These are phyloP conservation scores for Tinamus guttatus DNA, from an alignment of 2,113 vertebrate species.

Conservation along the genomic window DNA sequence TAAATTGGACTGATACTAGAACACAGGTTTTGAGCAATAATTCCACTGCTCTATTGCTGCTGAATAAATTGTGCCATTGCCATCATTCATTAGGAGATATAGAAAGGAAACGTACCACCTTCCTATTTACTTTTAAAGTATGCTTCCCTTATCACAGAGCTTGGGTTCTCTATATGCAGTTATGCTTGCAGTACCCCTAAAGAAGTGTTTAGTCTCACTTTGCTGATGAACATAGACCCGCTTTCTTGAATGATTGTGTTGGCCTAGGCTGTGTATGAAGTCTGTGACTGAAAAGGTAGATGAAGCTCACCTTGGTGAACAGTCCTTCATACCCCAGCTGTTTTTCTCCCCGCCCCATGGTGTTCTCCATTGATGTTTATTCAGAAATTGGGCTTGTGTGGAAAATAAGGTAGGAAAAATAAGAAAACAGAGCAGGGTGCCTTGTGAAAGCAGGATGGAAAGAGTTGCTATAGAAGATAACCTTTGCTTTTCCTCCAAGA, in stretches of 20 bases:
- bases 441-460: background rate
- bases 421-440: background rate
- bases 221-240: background rate
- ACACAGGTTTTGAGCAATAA: background rate
- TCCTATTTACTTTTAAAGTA: background rate
- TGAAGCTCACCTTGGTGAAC: background rate
- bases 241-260: background rate
- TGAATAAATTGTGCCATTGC: background rate
- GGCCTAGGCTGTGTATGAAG: background rate
- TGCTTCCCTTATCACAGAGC: fast-evolving
- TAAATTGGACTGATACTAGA: background rate
- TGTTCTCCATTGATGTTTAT: background rate
- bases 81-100: background rate
- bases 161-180: background rate
- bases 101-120: background rate
- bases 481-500: background rate
- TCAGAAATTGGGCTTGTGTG: background rate
- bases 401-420: background rate
- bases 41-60: background rate
- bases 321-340: background rate
- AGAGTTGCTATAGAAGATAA: background rate
- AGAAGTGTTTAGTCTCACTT: background rate
- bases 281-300: background rate
- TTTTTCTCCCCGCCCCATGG: background rate
- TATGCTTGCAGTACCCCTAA: background rate